phyloP scores from a whole-genome alignment of 2,888 invertebrate species.

The Vanessa cardui region DNA sequence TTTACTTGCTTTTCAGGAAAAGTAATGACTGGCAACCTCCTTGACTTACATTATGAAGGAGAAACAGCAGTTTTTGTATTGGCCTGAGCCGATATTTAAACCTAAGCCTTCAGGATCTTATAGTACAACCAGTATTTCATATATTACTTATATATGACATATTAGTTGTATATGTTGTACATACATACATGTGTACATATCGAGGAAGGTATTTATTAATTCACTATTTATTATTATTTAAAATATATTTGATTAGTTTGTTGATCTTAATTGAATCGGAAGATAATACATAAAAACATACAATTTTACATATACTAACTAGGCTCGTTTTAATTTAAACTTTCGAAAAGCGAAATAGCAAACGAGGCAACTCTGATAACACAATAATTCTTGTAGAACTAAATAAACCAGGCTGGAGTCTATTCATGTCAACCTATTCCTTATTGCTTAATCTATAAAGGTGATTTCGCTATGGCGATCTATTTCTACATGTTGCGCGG shows the following conservation, averaged over 20 bases:
- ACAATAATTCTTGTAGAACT: conserved; percentile 27
- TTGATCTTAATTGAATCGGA: neutral
- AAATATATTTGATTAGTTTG: too few relatives aligned
- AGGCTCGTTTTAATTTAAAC: conserved; percentile 27
- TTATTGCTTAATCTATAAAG: conserved; percentile 12
- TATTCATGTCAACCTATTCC: neutral
- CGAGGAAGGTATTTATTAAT: neutral
- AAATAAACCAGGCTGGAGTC: neutral
- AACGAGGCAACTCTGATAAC: conserved; percentile 24
- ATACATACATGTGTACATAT: too few relatives aligned
- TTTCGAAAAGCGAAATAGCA: conserved; percentile 25
- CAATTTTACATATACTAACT: conserved; percentile 4
- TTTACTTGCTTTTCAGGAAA: too few relatives aligned
- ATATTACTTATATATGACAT: too few relatives aligned
- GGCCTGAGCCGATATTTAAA: too few relatives aligned
- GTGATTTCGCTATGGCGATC: conserved; percentile 8
- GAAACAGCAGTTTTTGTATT: too few relatives aligned
- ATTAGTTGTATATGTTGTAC: too few relatives aligned
- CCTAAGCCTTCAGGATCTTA: too few relatives aligned
- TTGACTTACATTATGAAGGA: too few relatives aligned
- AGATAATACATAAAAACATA: neutral
- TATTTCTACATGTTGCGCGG: conserved; percentile 21
- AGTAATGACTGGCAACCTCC: too few relatives aligned
- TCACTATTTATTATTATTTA: too few relatives aligned
- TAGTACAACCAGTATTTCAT: too few relatives aligned